Conservation (phyloP, 2,113 vertebrate species). For the Silurus meridionalis region DNA sequence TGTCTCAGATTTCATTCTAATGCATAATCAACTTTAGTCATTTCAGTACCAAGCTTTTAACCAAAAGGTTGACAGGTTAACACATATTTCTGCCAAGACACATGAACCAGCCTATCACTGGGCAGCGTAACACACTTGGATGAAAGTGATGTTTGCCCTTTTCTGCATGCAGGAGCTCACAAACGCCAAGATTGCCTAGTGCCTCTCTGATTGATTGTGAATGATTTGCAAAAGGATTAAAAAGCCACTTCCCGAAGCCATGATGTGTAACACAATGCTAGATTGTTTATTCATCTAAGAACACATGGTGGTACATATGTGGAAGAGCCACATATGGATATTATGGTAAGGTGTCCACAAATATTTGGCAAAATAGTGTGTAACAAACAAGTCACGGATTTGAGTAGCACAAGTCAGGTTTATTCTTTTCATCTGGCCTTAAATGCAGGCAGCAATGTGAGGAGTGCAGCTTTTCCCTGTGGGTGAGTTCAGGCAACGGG, state of each 20-base stretch:
- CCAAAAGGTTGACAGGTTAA: not conserved
- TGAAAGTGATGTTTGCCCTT: not conserved
- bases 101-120: not conserved
- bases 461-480: not conserved
- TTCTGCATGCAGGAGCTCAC: not conserved
- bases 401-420: not conserved
- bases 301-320: not conserved
- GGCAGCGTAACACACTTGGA: not conserved
- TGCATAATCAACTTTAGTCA: not conserved
- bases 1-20: slow-evolving; percentile 14
- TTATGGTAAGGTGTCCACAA: not conserved
- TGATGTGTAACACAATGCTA: not conserved
- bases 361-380: not conserved
- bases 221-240: not conserved
- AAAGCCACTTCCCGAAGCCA: not conserved
- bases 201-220: not conserved
- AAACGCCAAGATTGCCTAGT: not conserved
- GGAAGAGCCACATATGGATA: not conserved
- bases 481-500: not conserved
- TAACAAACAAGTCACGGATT: not conserved
- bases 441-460: not conserved
- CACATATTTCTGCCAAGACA: not conserved
- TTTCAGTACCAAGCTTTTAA: not conserved
- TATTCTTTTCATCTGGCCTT: not conserved
- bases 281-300: no score